Evolutionary conservation across 2,888 invertebrate species (phyloP).

Genomic region (Synergus umbraculus): DNA sequence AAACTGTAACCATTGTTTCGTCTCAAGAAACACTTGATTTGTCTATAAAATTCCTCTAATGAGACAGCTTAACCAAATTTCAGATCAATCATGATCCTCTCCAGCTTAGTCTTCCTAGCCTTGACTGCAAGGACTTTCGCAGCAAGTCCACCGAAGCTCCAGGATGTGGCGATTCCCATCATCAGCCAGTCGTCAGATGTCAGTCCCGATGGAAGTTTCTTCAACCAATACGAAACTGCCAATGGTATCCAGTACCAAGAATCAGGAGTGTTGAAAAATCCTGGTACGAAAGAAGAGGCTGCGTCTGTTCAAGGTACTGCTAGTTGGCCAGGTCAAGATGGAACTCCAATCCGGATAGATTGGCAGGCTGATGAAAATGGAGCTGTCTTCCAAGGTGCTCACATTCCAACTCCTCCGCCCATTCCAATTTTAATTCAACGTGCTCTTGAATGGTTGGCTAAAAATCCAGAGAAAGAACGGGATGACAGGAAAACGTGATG

Average conservation of each 20-base stretch:
- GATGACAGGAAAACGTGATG: slow-evolving; percentile 41
- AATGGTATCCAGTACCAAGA: slow-evolving; percentile 77
- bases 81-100: neutral
- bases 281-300: slow-evolving; percentile 70
- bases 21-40: neutral
- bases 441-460: slow-evolving; percentile 70
- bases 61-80: neutral
- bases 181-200: slow-evolving; percentile 65
- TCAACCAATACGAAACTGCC: slow-evolving; percentile 64
- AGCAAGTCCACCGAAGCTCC: slow-evolving; percentile 27
- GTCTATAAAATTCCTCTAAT: neutral
- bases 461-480: slow-evolving; percentile 58
- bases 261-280: slow-evolving; percentile 70
- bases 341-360: slow-evolving; percentile 71
- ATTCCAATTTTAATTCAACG: slow-evolving; percentile 74
- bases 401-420: slow-evolving; percentile 75
- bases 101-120: slow-evolving; percentile 41
- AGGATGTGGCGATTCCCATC: slow-evolving; percentile 51
- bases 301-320: slow-evolving; percentile 72
- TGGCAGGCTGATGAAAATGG: slow-evolving; percentile 77
- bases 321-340: slow-evolving; percentile 75
- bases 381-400: slow-evolving; percentile 75
- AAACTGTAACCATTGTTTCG: too few species aligned
- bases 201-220: slow-evolving; percentile 66
- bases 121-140: slow-evolving; percentile 44